Conservation (phyloP, 1,140 invertebrate species). For the Pentalonia nigronervosa region DNA sequence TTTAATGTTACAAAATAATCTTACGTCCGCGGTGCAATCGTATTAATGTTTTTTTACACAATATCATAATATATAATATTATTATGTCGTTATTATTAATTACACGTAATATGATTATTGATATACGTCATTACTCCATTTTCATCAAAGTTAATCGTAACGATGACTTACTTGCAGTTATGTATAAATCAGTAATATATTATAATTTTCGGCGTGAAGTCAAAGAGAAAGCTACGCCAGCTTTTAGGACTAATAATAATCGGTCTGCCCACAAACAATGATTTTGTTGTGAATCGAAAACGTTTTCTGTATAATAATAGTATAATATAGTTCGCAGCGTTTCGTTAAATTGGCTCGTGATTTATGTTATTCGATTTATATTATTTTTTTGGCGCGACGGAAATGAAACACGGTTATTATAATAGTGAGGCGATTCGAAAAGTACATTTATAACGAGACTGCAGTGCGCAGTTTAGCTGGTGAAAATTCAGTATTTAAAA, state of each 20-base stretch:
- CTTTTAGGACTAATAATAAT: neutral
- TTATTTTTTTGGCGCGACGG: neutral
- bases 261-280: neutral
- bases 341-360: slow-evolving; percentile 15
- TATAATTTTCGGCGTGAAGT: neutral
- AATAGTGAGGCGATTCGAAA: neutral
- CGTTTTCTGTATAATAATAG: neutral
- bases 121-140: no score
- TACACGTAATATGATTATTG: no score
- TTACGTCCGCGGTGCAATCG: neutral
- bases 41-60: neutral
- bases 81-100: no score
- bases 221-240: neutral
- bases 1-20: neutral
- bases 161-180: neutral
- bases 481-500: neutral
- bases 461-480: neutral
- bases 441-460: slow-evolving; percentile 2
- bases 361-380: slow-evolving; percentile 16
- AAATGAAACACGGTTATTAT: neutral
- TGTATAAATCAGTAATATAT: no score
- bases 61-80: neutral
- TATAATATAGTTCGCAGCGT: neutral
- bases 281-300: neutral
- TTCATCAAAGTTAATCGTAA: neutral